These are phyloP conservation scores for Centropyge bicolor DNA, from an alignment of 2,797 vertebrate genomes.

Conservation along the genomic window DNA sequence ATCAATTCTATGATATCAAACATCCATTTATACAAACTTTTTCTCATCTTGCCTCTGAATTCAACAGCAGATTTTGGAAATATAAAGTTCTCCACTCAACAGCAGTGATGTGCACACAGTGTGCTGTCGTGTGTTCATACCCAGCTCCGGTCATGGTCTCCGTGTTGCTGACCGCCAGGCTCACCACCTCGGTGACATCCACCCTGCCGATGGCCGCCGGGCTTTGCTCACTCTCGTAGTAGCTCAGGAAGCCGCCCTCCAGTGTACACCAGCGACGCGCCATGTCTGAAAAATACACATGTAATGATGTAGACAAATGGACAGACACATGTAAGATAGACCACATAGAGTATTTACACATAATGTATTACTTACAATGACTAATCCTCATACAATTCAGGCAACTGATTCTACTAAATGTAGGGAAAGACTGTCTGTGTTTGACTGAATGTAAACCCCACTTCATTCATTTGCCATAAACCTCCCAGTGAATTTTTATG, in stretches of 20 bases:
- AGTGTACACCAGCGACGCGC: slow-evolving; percentile 93
- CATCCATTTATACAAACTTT: no score
- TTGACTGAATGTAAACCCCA: no score
- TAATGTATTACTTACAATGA: not conserved
- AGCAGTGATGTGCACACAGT: no score
- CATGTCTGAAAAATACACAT: slow-evolving; percentile 86
- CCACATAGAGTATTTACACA: not conserved
- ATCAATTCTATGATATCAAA: no score
- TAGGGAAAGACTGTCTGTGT: no score
- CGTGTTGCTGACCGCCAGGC: slow-evolving; percentile 86
- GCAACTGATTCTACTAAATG: no score
- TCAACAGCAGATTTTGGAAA: no score
- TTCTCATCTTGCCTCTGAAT: no score
- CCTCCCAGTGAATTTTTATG: not conserved
- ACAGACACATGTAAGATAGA: not conserved
- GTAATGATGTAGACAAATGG: not conserved
- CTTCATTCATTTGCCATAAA: no score
- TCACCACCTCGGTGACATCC: slow-evolving; percentile 88
- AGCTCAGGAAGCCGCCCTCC: slow-evolving; percentile 94
- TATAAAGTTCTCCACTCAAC: no score
- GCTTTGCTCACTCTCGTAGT: slow-evolving; percentile 92
- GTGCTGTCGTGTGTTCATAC: slow-evolving; percentile 52
- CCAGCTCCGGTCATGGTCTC: slow-evolving; percentile 79
- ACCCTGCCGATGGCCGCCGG: slow-evolving; percentile 88
- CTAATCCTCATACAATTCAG: no score